Percentiles rank a stretch among this genome's conserved stretches.
Conservation (phyloP, 1,140 invertebrate genomes). For the Drosophila punjabiensis region DNA sequence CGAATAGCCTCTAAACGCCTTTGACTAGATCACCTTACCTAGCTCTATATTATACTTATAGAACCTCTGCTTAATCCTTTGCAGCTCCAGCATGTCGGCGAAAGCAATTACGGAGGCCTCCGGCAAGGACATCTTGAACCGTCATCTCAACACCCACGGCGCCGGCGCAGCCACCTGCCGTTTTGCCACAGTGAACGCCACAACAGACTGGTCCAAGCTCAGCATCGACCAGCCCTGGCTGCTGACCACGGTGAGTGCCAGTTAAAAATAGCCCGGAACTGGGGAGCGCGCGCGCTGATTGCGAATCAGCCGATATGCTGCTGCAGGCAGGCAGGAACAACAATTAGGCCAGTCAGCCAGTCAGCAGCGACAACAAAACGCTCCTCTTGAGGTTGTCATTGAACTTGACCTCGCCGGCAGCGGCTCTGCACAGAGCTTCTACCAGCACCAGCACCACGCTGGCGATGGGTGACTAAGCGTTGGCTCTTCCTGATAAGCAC, state of each 20-base stretch:
- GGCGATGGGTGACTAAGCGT: constrained; percentile 43
- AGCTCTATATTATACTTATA: background rate
- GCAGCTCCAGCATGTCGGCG: constrained; percentile 93
- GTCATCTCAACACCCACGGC: constrained; percentile 90
- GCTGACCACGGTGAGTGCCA: constrained; percentile 88
- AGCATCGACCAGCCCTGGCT: constrained; percentile 95
- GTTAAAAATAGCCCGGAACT: constrained; percentile 46
- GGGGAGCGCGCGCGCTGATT: constrained; percentile 24
- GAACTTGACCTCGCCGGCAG: constrained; percentile 65
- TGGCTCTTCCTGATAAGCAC: constrained; percentile 42
- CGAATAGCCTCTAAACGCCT: constrained; percentile 17
- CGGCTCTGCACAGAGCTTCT: background rate
- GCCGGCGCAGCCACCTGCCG: constrained; percentile 91
- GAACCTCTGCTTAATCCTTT: background rate
- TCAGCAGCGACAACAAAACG: constrained; percentile 17
- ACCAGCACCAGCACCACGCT: constrained; percentile 27
- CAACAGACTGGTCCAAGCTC: constrained; percentile 93
- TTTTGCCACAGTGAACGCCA: constrained; percentile 92
- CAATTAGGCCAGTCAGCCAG: constrained; percentile 32
- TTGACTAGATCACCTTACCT: constrained; percentile 12
- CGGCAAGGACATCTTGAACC: constrained; percentile 97
- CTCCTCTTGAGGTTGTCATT: constrained; percentile 52
- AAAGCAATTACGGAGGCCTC: constrained; percentile 98
- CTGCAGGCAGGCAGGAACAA: constrained; percentile 9
- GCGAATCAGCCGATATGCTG: constrained; percentile 26